phyloP scores from a whole-genome alignment of 2,113 vertebrate species.

The Procapra przewalskii region DNA sequence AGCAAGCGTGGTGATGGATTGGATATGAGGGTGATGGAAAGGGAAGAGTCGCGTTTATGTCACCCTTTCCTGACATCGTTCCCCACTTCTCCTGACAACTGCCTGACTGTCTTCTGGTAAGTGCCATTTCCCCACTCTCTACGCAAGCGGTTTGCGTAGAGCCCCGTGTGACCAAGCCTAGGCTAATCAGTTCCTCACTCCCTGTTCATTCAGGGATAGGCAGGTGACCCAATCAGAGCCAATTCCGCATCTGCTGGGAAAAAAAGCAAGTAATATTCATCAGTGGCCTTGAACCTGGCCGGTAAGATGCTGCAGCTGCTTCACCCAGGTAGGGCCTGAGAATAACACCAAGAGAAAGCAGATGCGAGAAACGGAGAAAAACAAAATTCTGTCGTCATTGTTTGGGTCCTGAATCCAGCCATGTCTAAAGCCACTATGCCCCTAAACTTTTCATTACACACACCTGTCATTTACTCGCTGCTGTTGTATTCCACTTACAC shows the following conservation, averaged over 20 bases:
- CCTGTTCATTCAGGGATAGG: neutral
- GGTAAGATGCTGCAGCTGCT: neutral
- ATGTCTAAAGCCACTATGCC: neutral
- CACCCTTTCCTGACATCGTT: neutral
- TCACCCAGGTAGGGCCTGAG: neutral
- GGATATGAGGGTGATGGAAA: neutral
- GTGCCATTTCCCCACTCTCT: neutral
- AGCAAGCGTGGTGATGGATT: neutral
- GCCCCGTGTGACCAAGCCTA: neutral
- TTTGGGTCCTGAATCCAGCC: neutral
- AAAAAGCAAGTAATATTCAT: neutral
- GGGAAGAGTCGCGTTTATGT: no score
- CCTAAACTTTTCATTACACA: neutral
- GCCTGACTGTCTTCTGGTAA: neutral
- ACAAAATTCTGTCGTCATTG: neutral
- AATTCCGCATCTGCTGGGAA: neutral
- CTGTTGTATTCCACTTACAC: neutral
- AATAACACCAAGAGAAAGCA: neutral
- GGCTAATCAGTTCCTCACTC: neutral
- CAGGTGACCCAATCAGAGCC: slow-evolving; percentile 7
- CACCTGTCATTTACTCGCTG: neutral
- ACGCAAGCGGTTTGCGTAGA: neutral
- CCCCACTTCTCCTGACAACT: neutral
- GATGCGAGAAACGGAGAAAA: neutral
- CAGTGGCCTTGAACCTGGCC: neutral